Base-by-base conservation (phyloP, 2,113 vertebrate species). In the Mus spicilegus region DNA sequence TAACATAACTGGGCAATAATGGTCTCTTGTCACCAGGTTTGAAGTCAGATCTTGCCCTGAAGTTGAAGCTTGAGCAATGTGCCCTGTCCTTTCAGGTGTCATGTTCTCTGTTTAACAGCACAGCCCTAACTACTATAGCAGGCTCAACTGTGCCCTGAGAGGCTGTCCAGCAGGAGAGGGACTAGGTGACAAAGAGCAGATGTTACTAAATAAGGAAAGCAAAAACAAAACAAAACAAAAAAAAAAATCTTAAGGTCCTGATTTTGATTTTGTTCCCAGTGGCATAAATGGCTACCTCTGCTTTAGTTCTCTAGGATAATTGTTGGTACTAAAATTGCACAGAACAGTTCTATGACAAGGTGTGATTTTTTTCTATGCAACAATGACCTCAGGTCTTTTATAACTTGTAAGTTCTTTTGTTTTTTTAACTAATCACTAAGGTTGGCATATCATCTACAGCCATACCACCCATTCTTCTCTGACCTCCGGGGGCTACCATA, bases 191-290 rank as follows among this genome's bases (percentile, higher is more conserved):
- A 90, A 77, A 80, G 51, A 13, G 36, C 11, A 89, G 22, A 36
- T 84, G 85, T 86, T 80, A n/a, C 22, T 88, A 91, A 96, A 54
- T 28, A 89, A 91, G 14, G n/a, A 80, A 96, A 95, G 73, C 5
- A 81, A n/a, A 42, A 58, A 76, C 5, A 81, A n/a, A 42, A 58
- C 70, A 33, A n/a, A 46, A 77, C 72, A 81, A 36, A 51, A 46
- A 76, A 33, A 49, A 51, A 72, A 76, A 75, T 12, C 69, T 78
- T 94, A 76, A 72, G 16, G 69, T 33, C 61, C 42, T 46, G 5
- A 70, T 84, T 86, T 91, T 46, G 5, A 70, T 84, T 86, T 91
- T 70, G 69, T 89, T 96, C 42, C 8, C 88, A 61, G 51, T 87
- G n/a, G 56, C 39, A 73, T 56, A 58, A 33, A 22, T 77, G 46